Percentiles rank a stretch among this genome's conserved stretches.
Conservation (phyloP, 2,888 invertebrate species). For the Drosophila anomalipes region DNA sequence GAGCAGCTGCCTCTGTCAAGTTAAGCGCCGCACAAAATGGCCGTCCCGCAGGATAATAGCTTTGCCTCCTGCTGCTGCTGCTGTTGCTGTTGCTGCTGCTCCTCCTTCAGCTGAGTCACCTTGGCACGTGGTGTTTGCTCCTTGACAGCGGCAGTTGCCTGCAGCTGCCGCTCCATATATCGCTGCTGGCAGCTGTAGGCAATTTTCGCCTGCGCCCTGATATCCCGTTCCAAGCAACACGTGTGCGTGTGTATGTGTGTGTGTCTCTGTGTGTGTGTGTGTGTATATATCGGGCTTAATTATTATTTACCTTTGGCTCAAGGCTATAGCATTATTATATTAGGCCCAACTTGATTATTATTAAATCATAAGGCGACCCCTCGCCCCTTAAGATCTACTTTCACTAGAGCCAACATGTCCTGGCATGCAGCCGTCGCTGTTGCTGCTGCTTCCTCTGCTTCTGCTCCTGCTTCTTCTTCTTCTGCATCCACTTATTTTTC, state of each 20-base stretch:
- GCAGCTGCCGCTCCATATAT: conserved; percentile 62
- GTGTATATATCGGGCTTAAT: conserved; percentile 55
- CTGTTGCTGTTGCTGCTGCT: conserved; percentile 12
- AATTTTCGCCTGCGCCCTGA: conserved; percentile 33
- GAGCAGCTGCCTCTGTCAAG: conserved; percentile 51
- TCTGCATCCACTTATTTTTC: not conserved
- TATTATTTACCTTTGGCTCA: conserved; percentile 76
- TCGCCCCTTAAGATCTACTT: conserved; percentile 48
- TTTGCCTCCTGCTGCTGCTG: conserved; percentile 46
- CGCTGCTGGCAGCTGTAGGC: conserved; percentile 57
- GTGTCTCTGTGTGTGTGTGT: conserved; percentile 32
- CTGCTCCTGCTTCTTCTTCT: conserved; percentile 6
- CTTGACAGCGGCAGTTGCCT: conserved; percentile 25
- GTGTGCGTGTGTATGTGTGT: conserved; percentile 41
- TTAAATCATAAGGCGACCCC: conserved; percentile 71
- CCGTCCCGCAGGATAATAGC: conserved; percentile 67
- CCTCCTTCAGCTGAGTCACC: conserved; percentile 63
- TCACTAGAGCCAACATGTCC: conserved; percentile 50
- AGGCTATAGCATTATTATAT: conserved; percentile 75
- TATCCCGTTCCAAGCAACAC: conserved; percentile 66
- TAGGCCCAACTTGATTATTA: conserved; percentile 71
- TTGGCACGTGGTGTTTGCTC: conserved; percentile 69
- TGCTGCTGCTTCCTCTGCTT: conserved; percentile 12
- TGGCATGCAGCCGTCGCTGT: conserved; percentile 58
- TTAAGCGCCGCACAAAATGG: conserved; percentile 64